Percentiles rank a stretch among this genome's conserved stretches.
Evolutionary conservation across 2,888 invertebrate species (phyloP).

Genomic region (Halocaridina rubra): DNA sequence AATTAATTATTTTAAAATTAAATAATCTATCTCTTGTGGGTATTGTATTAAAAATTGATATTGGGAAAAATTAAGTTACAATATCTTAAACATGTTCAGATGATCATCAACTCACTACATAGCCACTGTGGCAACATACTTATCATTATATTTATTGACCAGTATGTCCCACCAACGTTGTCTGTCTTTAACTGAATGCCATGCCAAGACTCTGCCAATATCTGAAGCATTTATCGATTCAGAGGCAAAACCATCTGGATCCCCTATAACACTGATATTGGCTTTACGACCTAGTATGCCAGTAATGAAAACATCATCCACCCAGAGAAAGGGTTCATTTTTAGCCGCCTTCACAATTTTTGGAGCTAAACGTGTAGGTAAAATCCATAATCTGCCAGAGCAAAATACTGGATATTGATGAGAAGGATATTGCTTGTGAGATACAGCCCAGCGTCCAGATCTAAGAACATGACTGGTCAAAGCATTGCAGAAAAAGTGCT

Average conservation of each 20-base stretch:
- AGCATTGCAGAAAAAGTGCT: conserved; percentile 11
- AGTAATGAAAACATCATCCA: conserved; percentile 72
- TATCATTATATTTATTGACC: background rate
- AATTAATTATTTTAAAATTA: no score
- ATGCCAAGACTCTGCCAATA: background rate
- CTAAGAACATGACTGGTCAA: conserved; percentile 64
- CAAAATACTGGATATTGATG: conserved; percentile 66
- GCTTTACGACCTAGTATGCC: conserved; percentile 66
- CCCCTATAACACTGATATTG: background rate
- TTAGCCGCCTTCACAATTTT: conserved; percentile 67
- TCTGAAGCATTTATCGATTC: background rate
- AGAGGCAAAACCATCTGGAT: background rate
- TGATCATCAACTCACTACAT: background rate
- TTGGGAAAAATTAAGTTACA: no score
- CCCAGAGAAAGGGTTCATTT: conserved; percentile 70
- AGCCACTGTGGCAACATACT: no score
- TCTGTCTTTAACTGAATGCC: background rate
- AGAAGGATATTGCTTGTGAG: conserved; percentile 65
- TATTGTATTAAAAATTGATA: no score
- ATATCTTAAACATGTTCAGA: no score
- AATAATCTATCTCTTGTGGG: no score
- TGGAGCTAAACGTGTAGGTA: conserved; percentile 64
- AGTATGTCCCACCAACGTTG: background rate
- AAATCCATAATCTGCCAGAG: conserved; percentile 66
- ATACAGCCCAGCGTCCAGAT: conserved; percentile 66